phyloP scores from a whole-genome alignment of 1,140 invertebrate genomes.

The Calliopsis andreniformis region DNA sequence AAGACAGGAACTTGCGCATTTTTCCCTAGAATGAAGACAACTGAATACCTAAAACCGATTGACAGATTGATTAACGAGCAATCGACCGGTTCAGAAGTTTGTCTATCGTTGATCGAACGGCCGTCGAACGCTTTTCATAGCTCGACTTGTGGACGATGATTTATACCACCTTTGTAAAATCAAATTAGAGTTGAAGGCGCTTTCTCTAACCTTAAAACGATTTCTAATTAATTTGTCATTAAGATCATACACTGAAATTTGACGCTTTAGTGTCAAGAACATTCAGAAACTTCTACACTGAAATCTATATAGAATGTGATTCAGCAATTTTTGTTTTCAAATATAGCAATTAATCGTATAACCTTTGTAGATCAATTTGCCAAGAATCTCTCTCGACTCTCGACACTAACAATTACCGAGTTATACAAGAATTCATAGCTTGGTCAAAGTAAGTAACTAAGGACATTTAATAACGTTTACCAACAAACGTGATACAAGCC shows the following conservation, averaged over 20 bases:
- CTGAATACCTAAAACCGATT: not conserved
- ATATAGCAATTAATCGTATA: no score
- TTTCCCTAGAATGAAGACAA: not conserved
- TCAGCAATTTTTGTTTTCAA: no score
- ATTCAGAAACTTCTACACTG: no score
- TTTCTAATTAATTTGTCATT: not conserved
- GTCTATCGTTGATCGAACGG: conserved; percentile 14
- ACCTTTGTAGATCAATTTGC: not conserved
- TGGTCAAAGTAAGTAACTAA: not conserved
- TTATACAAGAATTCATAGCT: not conserved
- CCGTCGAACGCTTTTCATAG: not conserved
- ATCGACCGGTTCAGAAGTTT: conserved; percentile 6
- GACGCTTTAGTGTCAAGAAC: no score
- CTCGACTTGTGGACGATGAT: not conserved
- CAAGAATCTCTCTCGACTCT: not conserved
- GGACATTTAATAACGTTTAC: not conserved
- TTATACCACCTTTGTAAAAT: conserved; percentile 4
- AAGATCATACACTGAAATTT: no score
- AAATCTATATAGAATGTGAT: no score
- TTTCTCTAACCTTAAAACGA: not conserved
- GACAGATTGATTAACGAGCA: conserved; percentile 40
- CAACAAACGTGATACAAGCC: not conserved
- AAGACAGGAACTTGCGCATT: not conserved
- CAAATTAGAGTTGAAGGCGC: not conserved
- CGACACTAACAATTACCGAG: not conserved